A percentile compares a stretch with the other conserved stretches of the same genome.
Evolutionary conservation across 2,797 vertebrate species (phyloP).

Genomic region (Phrynocephalus guinanensis): DNA sequence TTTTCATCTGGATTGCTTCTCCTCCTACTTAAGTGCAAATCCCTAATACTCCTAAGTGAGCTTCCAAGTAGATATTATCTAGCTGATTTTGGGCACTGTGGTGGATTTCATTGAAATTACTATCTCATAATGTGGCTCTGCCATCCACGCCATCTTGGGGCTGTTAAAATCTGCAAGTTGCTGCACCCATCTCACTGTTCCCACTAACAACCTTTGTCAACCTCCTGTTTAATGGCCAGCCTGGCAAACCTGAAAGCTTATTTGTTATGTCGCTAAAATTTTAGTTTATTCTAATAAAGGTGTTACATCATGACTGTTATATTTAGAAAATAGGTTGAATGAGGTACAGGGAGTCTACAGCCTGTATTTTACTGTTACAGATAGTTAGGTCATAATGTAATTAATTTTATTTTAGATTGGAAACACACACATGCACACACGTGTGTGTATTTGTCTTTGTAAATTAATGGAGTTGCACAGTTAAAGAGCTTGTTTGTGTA

Average conservation of each 20-base stretch:
- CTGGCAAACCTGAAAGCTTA: background rate
- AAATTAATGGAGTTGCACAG: conserved; percentile 27
- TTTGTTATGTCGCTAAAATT: background rate
- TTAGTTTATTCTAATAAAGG: background rate
- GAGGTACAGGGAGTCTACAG: background rate
- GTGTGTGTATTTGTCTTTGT: background rate
- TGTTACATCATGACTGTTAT: background rate
- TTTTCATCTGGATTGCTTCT: no score
- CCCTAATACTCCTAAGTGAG: no score
- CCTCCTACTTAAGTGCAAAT: no score
- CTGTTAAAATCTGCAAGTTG: no score
- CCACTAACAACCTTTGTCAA: no score
- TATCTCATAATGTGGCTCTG: no score
- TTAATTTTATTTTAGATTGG: background rate
- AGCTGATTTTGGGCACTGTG: no score
- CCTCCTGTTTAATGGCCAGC: background rate
- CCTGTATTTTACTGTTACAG: background rate
- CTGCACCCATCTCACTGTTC: background rate
- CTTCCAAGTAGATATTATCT: no score
- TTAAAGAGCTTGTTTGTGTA: background rate
- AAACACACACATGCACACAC: background rate
- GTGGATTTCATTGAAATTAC: no score
- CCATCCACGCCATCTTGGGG: background rate
- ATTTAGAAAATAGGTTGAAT: conserved; percentile 12
- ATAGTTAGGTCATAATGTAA: background rate